Base-by-base conservation (phyloP, 35 echinoderm and acorn worm species). In the Strongylocentrotus purpuratus region DNA sequence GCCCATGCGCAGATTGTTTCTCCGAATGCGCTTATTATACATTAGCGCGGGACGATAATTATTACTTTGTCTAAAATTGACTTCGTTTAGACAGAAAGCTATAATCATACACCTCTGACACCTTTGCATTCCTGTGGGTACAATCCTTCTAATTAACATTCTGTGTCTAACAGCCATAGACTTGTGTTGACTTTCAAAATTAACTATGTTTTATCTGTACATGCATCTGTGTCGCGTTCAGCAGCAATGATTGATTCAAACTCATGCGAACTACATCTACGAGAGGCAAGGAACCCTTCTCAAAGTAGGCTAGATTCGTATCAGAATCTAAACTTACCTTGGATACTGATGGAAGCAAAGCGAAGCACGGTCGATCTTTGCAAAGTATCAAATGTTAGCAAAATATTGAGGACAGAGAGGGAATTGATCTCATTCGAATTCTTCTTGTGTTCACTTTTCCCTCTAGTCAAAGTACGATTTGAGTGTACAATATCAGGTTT, bases 351-450 rank as follows among this genome's bases (percentile, higher is more conserved):
- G 65, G 65, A 78, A 22, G 10, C 50, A 55, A 10, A 55, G 20
- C 65, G 65, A 78, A 78, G 65, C 65, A 28, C 22, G 25, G 28
- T 78, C 65, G 65, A 78, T 78, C 65, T 78, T 78, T 78, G 22
- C 28, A n/a, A n/a, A n/a, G 65, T 78, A 78, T 78, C 65, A 78
- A 78, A 78, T 78, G 65, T 78, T 78, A 78, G 65, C 65, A 78
- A 22, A 78, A 78, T 78, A 78, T 78, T 78, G 18, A 78, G 65
- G 65, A 22, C 65, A 78, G 65, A 18, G 65, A 14, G 65, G n/a
- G 65, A 78, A 78, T n/a, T 15, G 20, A 78, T 78, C 18, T 78
- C 65, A 78, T 78, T 78, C 20, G 65, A 28, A 78, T 78, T 78
- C 22, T 78, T 4, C 65, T 78, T 25, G 7, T 78, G 22, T 78